A percentile compares a stretch with the other conserved stretches of the same genome.
phyloP scores from a whole-genome alignment of 1,140 invertebrate species.

The Elymnias hypermnestra region DNA sequence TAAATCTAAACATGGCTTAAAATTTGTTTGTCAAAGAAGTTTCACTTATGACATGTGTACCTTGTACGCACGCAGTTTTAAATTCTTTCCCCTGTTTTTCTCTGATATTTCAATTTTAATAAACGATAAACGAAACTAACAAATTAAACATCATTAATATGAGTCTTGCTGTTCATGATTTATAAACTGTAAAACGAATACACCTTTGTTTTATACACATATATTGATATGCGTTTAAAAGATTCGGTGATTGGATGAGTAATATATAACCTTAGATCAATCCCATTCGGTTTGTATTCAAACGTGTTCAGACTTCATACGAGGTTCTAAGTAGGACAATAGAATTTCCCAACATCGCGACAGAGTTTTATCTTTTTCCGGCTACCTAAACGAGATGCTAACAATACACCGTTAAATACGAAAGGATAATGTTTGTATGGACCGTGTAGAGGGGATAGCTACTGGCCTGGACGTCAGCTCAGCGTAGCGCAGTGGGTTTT shows the following conservation, averaged over 20 bases:
- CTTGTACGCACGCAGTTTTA: too few species aligned
- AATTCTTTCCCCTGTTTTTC: too few species aligned
- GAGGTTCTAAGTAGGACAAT: conserved; percentile 33
- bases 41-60: too few species aligned
- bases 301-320: conserved; percentile 23
- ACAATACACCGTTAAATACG: conserved; percentile 56
- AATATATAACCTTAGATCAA: not conserved
- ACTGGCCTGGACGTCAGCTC: conserved; percentile 49
- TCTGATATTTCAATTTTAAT: too few species aligned
- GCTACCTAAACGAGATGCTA: conserved; percentile 26
- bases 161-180: too few species aligned
- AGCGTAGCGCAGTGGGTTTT: conserved; percentile 63
- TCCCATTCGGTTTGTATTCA: conserved; percentile 2
- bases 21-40: too few species aligned
- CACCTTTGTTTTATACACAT: too few species aligned
- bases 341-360: conserved; percentile 52
- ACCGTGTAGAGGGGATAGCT: conserved; percentile 37
- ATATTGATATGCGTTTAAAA: too few species aligned
- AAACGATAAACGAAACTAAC: too few species aligned
- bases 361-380: conserved; percentile 31
- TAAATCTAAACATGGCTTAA: too few species aligned
- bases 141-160: too few species aligned
- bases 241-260: not conserved
- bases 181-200: too few species aligned
- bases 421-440: conserved; percentile 40